Percentiles rank a stretch among this genome's conserved stretches.
Evolutionary conservation across 1,140 invertebrate genomes (phyloP).

Genomic region (Drosophila oshimai): DNA sequence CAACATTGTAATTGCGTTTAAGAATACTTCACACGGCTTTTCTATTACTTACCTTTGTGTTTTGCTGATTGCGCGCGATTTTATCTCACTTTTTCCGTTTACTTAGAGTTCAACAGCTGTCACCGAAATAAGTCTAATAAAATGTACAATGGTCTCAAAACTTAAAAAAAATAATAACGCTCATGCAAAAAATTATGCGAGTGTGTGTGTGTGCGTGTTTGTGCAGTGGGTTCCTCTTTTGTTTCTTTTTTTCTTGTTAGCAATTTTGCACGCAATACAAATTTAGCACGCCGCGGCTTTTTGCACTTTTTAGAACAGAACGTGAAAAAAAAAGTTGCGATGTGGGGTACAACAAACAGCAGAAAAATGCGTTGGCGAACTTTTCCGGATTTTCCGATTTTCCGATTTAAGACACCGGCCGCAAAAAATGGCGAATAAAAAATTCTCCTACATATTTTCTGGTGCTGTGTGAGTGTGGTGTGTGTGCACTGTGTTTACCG

Average conservation of each 20-base stretch:
- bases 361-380: background rate
- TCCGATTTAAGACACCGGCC: too few species aligned
- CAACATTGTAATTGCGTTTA: slow-evolving; percentile 10
- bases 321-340: slow-evolving; percentile 66
- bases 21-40: slow-evolving; percentile 21
- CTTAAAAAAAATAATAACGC: slow-evolving; percentile 7
- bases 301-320: slow-evolving; percentile 48
- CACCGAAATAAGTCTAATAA: slow-evolving; percentile 21
- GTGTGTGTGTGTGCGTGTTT: slow-evolving; percentile 20
- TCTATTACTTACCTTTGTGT: slow-evolving; percentile 23
- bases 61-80: slow-evolving; percentile 16
- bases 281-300: slow-evolving; percentile 55
- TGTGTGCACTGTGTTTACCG: slow-evolving; percentile 73
- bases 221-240: slow-evolving; percentile 12
- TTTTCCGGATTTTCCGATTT: too few species aligned
- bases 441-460: slow-evolving; percentile 4
- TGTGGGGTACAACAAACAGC: too few species aligned
- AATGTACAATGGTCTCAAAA: background rate
- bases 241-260: slow-evolving; percentile 20
- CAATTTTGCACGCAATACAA: slow-evolving; percentile 58
- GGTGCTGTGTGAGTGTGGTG: slow-evolving; percentile 11
- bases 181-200: background rate
- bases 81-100: background rate
- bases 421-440: slow-evolving; percentile 25
- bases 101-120: slow-evolving; percentile 28